Evolutionary conservation across 2,113 vertebrate genomes (phyloP), one percentile per base, ranked within the genome.

Genomic region (Cepphus grylle): DNA sequence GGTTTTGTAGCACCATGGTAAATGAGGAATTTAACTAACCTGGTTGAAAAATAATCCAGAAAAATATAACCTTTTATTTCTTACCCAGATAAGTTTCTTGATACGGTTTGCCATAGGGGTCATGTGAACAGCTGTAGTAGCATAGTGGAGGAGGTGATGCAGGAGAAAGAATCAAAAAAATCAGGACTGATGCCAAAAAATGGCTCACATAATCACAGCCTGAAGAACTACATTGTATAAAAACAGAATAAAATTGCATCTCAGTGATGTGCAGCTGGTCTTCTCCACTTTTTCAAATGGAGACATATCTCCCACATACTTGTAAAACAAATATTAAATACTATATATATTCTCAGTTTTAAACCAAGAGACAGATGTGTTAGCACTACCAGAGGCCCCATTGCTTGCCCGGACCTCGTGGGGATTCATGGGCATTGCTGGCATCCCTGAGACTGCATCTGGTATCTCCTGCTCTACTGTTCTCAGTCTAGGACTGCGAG

Each of bases 41-140:
- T 74, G 12, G 17, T n/a, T 66, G 72, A 81, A 95, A 95, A 91
- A 89, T 74, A 89, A 84, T 74, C 42, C 52, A 67, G 34, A 84
- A 95, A 88, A 90, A 47, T 6, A 38, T 18, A 55, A 40, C 8
- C 9, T 77, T 82, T 72, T 61, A 76, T 73, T 84, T 91, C 34
- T 94, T 62, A 52, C 21, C 4, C 43, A 83, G 49, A 76, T 88
- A 49, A 56, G 16, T 83, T 88, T 34, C 53, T 80, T 76, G 11
- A 20, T 38, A 50, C 8, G 8, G 22, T 85, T 90, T 94, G 58
- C 32, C 2, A 0, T 20, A 61, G 36, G 15, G 30, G 34, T 81
- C 58, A 47, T 29, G 10, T 47, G 42, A 94, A 88, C 26, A 77
- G 53, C 71, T 92, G 67, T 42, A 67, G 34, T 22, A 80, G 21